These are phyloP conservation scores for Onychorhynchus coronatus DNA, from an alignment of 2,113 vertebrate species.

Conservation along the genomic window DNA sequence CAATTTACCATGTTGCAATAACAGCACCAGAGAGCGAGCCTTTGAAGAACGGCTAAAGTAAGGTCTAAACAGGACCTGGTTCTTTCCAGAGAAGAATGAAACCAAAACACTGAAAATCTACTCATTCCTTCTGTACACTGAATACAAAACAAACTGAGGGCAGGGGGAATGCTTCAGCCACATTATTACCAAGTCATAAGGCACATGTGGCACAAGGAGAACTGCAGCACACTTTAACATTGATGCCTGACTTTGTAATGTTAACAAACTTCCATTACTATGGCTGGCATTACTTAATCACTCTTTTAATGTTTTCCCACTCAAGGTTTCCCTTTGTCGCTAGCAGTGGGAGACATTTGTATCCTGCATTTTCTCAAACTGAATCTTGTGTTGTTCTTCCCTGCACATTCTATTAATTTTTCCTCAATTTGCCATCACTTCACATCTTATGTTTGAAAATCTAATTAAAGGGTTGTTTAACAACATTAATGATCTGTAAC, in stretches of 20 bases:
- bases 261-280: neutral
- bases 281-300: neutral
- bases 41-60: neutral
- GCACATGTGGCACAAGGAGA: neutral
- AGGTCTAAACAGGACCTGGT: neutral
- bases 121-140: neutral
- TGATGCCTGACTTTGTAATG: neutral
- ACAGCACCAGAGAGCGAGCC: neutral
- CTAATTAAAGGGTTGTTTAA: constrained; percentile 32
- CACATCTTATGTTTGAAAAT: constrained; percentile 33
- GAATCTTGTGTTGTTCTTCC: neutral
- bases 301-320: neutral
- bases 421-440: constrained; percentile 29
- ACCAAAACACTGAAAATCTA: neutral
- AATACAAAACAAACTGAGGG: neutral
- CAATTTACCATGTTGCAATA: neutral
- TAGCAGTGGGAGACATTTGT: neutral
- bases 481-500: constrained; percentile 31
- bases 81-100: neutral
- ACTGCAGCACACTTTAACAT: neutral
- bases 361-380: neutral
- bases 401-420: constrained; percentile 4
- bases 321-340: neutral
- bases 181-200: neutral
- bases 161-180: neutral